Evolutionary conservation across 2,797 vertebrate genomes (phyloP).

Genomic region (Sebastes baramenuke): DNA sequence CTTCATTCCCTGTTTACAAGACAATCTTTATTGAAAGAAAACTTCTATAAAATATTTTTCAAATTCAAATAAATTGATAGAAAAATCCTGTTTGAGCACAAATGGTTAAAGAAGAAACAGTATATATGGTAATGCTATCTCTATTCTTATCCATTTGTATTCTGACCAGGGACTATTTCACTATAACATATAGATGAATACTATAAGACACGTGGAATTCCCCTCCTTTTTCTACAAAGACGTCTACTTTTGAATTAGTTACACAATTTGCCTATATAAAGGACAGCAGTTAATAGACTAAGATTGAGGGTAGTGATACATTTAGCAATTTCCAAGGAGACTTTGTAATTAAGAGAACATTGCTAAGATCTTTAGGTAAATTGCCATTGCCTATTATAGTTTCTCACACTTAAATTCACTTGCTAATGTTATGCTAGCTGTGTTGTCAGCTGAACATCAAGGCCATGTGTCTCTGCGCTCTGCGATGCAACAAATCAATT

Average conservation of each 20-base stretch:
- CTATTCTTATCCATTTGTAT: slow-evolving; percentile 42
- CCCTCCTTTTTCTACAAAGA: slow-evolving; percentile 16
- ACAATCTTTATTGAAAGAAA: slow-evolving; percentile 13
- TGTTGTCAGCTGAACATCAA: slow-evolving; percentile 20
- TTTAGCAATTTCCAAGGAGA: slow-evolving; percentile 9
- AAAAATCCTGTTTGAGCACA: not conserved
- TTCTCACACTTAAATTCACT: not conserved
- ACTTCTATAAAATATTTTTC: not conserved
- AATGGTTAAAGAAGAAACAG: not conserved
- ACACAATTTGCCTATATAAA: slow-evolving; percentile 49
- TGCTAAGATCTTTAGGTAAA: not conserved
- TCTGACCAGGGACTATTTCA: slow-evolving; percentile 26
- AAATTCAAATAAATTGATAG: not conserved
- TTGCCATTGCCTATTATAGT: not conserved
- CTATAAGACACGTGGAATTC: slow-evolving; percentile 23
- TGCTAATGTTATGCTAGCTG: not conserved
- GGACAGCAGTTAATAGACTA: slow-evolving; percentile 43
- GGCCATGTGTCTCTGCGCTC: slow-evolving; percentile 23
- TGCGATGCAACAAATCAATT: slow-evolving; percentile 48
- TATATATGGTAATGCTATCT: slow-evolving; percentile 33
- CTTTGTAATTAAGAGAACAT: slow-evolving; percentile 29
- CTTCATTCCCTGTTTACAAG: slow-evolving; percentile 36
- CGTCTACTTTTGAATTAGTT: slow-evolving; percentile 52
- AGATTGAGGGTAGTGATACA: slow-evolving; percentile 38
- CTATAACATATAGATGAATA: slow-evolving; percentile 41